Evolutionary conservation across 2,113 vertebrate genomes (phyloP), one percentile per base, ranked within the genome.

Genomic region (Notothenia rossii): DNA sequence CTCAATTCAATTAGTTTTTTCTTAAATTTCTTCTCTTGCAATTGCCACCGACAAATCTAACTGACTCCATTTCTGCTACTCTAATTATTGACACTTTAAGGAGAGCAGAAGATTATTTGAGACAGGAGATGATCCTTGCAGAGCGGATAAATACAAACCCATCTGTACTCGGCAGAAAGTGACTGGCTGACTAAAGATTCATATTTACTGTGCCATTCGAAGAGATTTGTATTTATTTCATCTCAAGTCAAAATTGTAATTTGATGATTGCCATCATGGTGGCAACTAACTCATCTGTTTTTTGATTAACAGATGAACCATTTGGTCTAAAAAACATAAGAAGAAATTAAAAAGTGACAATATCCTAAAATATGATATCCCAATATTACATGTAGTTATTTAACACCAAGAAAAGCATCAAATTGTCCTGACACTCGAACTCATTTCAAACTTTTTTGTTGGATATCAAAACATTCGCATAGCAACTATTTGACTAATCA

Each of bases 1-100:
- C 48, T 20, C 20, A 73, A 65, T 61, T 29, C 49, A 40, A 67
- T 63, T 6, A 3, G 48, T 55, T 48, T 67, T 25, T 50, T n/a
- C 29, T 29, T 29, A 4, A 8, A 53, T 48, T 58, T 64, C 11
- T 18, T 36, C 25, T 82, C 10, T 22, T 63, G 60, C 62, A 50
- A 73, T 86, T 80, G 17, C 29, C 66, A 71, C 58, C 49, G 66
- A 83, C 48, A 65, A 79, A 81, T 68, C 61, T 64, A 18, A 18
- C 33, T 69, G 33, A 62, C 66, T 78, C 68, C 36, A 20, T 71
- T 58, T 69, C 72, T n/a, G 65, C 36, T 51, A 13, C 43, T 70
- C 59, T 25, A 67, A 56, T 75, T 77, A 83, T 77, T 64, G 49
- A 80, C 46, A 65, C 61, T 76, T 77, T 20, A 20, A 61, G 73